Evolutionary conservation across 2,797 vertebrate genomes (phyloP), one percentile per base, ranked within the genome.

Genomic region (Sebastes flavidus): DNA sequence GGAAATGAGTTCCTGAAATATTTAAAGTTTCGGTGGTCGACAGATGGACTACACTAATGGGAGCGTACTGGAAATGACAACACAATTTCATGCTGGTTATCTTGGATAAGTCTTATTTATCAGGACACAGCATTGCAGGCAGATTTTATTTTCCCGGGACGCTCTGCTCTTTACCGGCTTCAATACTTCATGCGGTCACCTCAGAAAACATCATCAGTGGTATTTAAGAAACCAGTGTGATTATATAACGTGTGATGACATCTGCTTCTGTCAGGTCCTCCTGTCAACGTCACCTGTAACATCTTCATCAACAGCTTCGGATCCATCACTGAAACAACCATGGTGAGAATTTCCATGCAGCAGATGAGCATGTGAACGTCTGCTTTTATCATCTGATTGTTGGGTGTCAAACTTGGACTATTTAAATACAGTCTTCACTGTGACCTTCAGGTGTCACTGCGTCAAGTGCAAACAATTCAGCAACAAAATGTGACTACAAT

Each of bases 231-330:
- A 49, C 8, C 16, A 25, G 20, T 73, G 25, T 77, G 22, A 66
- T 54, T 20, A 3, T 20, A 3, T 82, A n/a, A 67, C 65, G 77
- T 80, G 61, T 83, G 42, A 55, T 82, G 74, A 55, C 73, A 14
- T 85, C 74, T 95, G 72, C 74, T 90, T 70, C 81, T 77, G 36
- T 62, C 94, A 99, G 97, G 98, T 88, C 97, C 97, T 4, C 97
- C 98, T 0, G 97, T 99, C 90, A 99, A 99, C 4, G 98, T 99
- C 91, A 99, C 98, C 7, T 98, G 97, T 90, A 98, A 98, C 95
- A 97, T 99, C 94, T 98, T 99, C 94, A 99, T 99, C 94, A 99
- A 99, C 95, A 99, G 97, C 92, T 99, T 99, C 2, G 96, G 97
- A 72, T 99, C 98, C 1, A 96, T 99, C 94, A 99, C 98, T 0